phyloP scores from a whole-genome alignment of 2,888 invertebrate genomes.

The Thymelicus lineola region DNA sequence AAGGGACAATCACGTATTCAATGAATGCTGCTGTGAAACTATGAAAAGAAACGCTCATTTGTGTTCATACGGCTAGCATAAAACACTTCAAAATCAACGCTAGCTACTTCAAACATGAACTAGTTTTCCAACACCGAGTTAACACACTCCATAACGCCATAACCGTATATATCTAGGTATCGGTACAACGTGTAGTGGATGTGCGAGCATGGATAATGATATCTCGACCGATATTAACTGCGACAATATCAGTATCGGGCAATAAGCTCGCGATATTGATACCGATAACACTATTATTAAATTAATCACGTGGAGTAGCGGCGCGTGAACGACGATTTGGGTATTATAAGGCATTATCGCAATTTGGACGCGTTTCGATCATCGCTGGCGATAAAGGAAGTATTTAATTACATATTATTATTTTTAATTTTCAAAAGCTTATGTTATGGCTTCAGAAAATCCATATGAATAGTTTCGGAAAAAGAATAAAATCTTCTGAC shows the following conservation, averaged over 20 bases:
- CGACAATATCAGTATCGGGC: constrained; percentile 1
- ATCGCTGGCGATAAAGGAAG: too few relatives aligned
- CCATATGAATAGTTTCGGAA: too few relatives aligned
- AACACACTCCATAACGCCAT: background rate
- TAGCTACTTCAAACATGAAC: background rate
- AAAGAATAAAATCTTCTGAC: too few relatives aligned
- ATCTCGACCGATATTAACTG: constrained; percentile 1
- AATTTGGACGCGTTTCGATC: too few relatives aligned
- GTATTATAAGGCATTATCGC: background rate
- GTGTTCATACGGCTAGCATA: background rate
- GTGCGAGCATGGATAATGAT: background rate
- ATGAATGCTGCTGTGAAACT: too few relatives aligned
- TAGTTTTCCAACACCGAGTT: background rate
- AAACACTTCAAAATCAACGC: constrained; percentile 1
- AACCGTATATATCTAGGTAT: background rate
- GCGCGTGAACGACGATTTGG: background rate
- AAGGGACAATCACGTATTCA: too few relatives aligned
- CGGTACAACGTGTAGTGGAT: background rate
- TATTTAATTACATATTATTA: too few relatives aligned
- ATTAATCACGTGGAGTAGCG: background rate
- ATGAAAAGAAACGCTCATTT: background rate
- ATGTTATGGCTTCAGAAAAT: too few relatives aligned
- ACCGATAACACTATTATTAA: constrained; percentile 6
- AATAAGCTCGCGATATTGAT: background rate
- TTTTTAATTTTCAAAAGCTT: too few relatives aligned